Evolutionary conservation across 2,888 invertebrate species (phyloP), one percentile per base, ranked within the genome.

Genomic region (Cerastoderma edule): DNA sequence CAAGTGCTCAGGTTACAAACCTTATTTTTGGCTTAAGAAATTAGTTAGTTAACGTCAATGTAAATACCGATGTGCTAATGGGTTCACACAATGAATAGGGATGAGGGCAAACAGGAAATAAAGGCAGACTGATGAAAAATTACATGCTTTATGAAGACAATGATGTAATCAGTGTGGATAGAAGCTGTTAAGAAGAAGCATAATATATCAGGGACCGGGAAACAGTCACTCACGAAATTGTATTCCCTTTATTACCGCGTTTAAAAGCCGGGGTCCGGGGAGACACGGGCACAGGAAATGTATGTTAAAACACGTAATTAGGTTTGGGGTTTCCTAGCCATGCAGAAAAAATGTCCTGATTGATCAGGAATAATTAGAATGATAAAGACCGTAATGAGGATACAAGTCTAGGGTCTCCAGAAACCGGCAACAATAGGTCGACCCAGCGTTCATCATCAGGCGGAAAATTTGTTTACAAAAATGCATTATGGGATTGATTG

Each of bases 221-320:
- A 54, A 67, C 70, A 67, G 67, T 67, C 67, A 27, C 54, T 54
- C 53, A 39, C 67, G n/a, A 56, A 67, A 67, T 67, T 67, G 67
- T 67, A 67, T 67, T 67, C 56, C 39, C 54, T 80, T 77, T 80
- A 80, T 80, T 80, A 80, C 72, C 69, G 68, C 68, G 56, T 77
- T 74, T 77, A 77, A 80, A 80, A 72, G 74, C 57, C 35, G 30
- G 32, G 39, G 74, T 80, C 80, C 77, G 56, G 39, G 3, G 80
- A 80, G 80, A 75, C 67, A n/a, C 39, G 30, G 27, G 32, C 33
- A 60, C 68, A 76, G 80, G 80, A 80, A 80, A 80, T 80, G 69
- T 80, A 80, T 74, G 80, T 77, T 80, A 80, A 80, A 80, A 77
- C 67, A 72, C 76, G 74, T 80, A 77, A 80, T 80, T 80, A 77